Evolutionary conservation across 2,113 vertebrate genomes (phyloP).

Genomic region (Tragulus kanchil): DNA sequence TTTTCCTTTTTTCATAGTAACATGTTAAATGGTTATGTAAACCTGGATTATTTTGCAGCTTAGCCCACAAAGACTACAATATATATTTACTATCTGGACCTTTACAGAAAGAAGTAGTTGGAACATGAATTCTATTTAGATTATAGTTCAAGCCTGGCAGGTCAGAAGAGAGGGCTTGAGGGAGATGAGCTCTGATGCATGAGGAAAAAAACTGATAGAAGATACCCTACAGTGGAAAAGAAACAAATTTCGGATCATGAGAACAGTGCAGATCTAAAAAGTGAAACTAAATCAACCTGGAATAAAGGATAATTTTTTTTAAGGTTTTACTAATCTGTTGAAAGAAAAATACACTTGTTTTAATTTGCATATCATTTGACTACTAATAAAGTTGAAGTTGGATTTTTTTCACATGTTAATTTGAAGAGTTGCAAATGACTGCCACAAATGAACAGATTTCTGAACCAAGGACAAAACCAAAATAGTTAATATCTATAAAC

Average conservation of each 20-base stretch:
- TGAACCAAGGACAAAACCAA: slow-evolving; percentile 47
- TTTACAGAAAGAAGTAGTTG: background rate
- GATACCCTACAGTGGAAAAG: background rate
- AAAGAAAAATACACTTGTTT: slow-evolving; percentile 63
- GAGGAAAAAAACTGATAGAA: background rate
- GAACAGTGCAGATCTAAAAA: background rate
- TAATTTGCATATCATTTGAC: slow-evolving; percentile 77
- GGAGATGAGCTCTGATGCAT: accelerated
- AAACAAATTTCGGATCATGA: background rate
- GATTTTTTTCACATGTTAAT: slow-evolving; percentile 72
- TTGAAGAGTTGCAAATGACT: slow-evolving; percentile 67
- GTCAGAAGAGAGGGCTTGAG: background rate
- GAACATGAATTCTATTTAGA: background rate
- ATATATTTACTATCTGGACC: background rate
- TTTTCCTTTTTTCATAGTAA: background rate
- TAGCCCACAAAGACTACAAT: background rate
- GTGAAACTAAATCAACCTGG: background rate
- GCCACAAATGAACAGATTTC: slow-evolving; percentile 67
- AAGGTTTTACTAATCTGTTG: slow-evolving; percentile 51
- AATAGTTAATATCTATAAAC: slow-evolving; percentile 47
- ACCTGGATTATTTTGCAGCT: background rate
- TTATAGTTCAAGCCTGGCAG: background rate
- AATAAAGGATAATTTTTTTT: slow-evolving; percentile 9
- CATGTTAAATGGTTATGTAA: background rate
- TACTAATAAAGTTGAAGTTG: slow-evolving; percentile 66